These are phyloP conservation scores for Fistularia tabacaria DNA, from an alignment of 2,797 vertebrate species.

Conservation along the genomic window DNA sequence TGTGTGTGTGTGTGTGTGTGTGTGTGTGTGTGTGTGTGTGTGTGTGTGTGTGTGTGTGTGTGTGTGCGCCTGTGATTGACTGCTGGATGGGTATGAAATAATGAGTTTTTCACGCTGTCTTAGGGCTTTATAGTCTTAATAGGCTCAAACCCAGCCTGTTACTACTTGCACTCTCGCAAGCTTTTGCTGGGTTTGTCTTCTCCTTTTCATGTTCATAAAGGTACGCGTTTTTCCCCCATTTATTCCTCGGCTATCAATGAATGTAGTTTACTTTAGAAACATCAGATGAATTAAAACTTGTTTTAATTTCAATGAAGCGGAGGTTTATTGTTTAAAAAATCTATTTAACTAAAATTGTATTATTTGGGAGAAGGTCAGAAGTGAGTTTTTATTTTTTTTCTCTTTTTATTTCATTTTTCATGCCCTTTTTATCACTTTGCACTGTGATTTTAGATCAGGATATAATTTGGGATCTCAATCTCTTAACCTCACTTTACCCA, in stretches of 20 bases:
- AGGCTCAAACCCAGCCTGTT: conserved; percentile 53
- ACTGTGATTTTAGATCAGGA: no score
- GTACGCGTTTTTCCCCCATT: no score
- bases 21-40: neutral
- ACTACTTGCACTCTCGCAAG: conserved; percentile 37
- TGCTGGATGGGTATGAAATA: conserved; percentile 51
- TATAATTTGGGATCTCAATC: conserved; percentile 8
- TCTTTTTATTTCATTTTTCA: neutral
- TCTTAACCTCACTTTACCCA: conserved; percentile 36
- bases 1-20: no score
- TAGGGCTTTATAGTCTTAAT: conserved; percentile 47
- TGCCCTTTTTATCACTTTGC: no score
- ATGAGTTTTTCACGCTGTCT: conserved; percentile 52
- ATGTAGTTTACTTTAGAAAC: no score
- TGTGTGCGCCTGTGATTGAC: conserved; percentile 40
- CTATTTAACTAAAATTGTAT: no score
- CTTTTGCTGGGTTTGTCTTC: conserved; percentile 28
- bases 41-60: conserved; percentile 15
- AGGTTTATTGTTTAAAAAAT: neutral
- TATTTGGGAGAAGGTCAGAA: no score
- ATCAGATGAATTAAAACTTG: no score
- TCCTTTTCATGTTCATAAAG: conserved; percentile 11
- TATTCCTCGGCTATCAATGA: no score
- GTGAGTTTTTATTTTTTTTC: neutral
- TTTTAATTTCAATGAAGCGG: no score